Base-by-base conservation (phyloP, 2,797 vertebrate species). In the Sarcoramphus papa region DNA sequence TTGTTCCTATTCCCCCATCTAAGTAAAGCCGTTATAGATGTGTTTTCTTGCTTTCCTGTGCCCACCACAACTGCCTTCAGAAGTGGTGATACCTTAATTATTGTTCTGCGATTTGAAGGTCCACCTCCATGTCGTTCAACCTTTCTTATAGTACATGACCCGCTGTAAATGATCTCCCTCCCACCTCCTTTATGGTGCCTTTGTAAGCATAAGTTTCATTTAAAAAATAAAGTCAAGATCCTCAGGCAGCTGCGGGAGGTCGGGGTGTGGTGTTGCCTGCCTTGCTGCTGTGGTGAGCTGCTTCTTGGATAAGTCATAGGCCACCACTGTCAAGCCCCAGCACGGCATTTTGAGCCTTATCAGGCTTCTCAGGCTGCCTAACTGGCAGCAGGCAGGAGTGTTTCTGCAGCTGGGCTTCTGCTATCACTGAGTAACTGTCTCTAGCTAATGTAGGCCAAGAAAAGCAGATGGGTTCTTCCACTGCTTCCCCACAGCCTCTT, bases 291-390 rank as follows among this genome's bases (percentile, higher is more conserved):
- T 14, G n/a, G 33, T 0, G 21, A 73, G 47, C 78, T 69, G 75
- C 85, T 74, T 14, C 63, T 60, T 75, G 94, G 93, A 95, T 96
- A 95, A 97, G 92, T 88, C 60, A 20, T 33, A 51, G 54, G 63
- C 77, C 37, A 14, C 35, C 23, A 7, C 51, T 82, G 88, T 20
- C 59, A 60, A 78, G 75, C 5, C 19, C 45, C 56, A 62, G 72
- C 1, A 0, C 0, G 0, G 59, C 1, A 1, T 62, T 70, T 45
- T 33, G 37, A 74, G 45, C 37, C 53, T 96, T 97, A 97, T 97
- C 96, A 21, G 53, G 45, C 33, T 64, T 28, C 64, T 80, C 89
- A 85, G 81, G 60, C 73, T 80, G 84, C 88, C 24, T 15, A 27
- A 35, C 22, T 72, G 90, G 90, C 83, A 88, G 72, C 28, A 62